A percentile compares a stretch with the other conserved stretches of the same genome.
phyloP scores from a whole-genome alignment of 2,113 vertebrate genomes.

The Gymnogyps californianus region DNA sequence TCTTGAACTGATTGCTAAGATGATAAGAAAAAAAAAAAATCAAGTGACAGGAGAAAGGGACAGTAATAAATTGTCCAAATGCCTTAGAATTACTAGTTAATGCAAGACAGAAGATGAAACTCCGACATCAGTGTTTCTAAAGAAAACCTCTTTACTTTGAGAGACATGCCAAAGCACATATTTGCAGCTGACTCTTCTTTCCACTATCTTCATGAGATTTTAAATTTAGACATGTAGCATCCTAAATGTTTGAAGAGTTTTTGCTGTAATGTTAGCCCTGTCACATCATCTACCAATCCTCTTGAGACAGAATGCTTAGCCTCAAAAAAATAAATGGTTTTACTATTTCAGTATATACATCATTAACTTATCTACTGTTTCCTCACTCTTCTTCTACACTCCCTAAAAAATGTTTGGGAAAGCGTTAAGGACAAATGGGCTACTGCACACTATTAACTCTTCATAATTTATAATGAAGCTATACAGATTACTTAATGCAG shows the following conservation, averaged over 20 bases:
- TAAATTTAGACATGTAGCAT: slow-evolving; percentile 35
- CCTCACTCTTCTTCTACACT: background rate
- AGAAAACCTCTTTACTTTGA: background rate
- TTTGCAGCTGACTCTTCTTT: background rate
- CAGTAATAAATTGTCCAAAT: background rate
- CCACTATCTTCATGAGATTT: background rate
- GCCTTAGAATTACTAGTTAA: background rate
- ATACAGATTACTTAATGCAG: background rate
- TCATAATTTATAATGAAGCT: slow-evolving; percentile 17
- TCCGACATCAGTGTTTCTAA: background rate
- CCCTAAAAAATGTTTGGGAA: slow-evolving; percentile 19
- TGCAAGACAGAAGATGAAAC: background rate
- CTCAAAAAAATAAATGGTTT: slow-evolving; percentile 13
- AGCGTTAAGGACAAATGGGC: background rate
- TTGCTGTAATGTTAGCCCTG: background rate
- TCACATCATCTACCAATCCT: slow-evolving; percentile 4
- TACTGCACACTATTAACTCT: background rate
- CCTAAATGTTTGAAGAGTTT: slow-evolving; percentile 36
- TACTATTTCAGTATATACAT: slow-evolving; percentile 25
- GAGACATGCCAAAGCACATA: background rate
- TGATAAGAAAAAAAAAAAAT: background rate
- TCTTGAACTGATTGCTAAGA: background rate
- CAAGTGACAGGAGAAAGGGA: background rate
- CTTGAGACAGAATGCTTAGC: background rate
- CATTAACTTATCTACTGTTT: slow-evolving; percentile 15